These are phyloP conservation scores for Ptychobarbus kaznakovi DNA, from an alignment of 2,797 vertebrate species.

Conservation along the genomic window DNA sequence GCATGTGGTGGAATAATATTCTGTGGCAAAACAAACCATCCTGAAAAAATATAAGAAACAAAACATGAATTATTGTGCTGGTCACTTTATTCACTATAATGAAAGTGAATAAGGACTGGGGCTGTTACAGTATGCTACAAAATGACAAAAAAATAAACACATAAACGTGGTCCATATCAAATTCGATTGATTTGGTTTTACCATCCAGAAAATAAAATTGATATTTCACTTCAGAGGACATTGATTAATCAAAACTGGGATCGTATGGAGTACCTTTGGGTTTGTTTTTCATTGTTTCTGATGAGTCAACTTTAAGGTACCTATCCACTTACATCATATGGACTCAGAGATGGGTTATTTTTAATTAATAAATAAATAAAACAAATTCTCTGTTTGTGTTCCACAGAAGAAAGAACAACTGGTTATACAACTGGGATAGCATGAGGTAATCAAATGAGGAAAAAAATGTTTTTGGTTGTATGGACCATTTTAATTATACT, in stretches of 20 bases:
- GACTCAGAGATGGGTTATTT: neutral
- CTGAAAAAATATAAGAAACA: neutral
- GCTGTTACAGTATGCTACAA: neutral
- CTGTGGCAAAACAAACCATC: slow-evolving; percentile 49
- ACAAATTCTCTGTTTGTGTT: neutral
- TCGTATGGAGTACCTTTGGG: neutral
- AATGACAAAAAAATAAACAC: neutral
- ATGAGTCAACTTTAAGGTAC: neutral
- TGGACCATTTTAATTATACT: neutral
- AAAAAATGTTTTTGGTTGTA: neutral
- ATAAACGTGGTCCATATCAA: neutral
- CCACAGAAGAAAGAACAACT: neutral
- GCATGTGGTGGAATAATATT: slow-evolving; percentile 47
- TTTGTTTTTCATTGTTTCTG: neutral
- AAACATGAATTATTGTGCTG: neutral
- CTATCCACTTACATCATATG: neutral
- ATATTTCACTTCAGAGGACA: neutral
- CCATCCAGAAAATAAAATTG: neutral
- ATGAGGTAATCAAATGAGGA: neutral
- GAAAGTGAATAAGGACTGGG: neutral
- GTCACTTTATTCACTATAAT: neutral
- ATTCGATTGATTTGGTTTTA: neutral
- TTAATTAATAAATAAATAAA: neutral
- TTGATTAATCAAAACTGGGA: neutral
- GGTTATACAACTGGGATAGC: neutral